These are phyloP conservation scores for Crocuta crocuta DNA, from an alignment of 2,113 vertebrate genomes.

Conservation along the genomic window DNA sequence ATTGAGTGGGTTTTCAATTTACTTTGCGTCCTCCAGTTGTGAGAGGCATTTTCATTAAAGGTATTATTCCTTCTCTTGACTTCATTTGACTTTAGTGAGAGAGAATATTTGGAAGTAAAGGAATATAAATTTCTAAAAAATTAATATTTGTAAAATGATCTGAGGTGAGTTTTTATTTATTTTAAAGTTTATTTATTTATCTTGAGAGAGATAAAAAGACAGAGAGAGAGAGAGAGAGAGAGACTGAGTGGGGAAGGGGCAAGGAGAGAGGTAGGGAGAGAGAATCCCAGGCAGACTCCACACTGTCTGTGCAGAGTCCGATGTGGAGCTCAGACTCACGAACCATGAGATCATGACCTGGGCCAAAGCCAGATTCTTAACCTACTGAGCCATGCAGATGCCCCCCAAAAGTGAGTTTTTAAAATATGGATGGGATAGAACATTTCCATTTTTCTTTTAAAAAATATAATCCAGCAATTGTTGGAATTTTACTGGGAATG, in stretches of 20 bases:
- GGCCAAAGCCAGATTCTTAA: too few species aligned
- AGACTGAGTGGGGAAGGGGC: too few species aligned
- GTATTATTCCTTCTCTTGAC: not conserved
- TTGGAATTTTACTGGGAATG: not conserved
- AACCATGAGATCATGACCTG: too few species aligned
- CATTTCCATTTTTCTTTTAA: not conserved
- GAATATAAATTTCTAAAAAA: slow-evolving; percentile 34
- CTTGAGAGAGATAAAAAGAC: too few species aligned
- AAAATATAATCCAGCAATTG: not conserved
- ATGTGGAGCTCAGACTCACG: too few species aligned
- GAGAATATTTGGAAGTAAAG: not conserved
- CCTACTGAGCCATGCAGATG: too few species aligned
- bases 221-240: too few species aligned
- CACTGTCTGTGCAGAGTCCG: too few species aligned
- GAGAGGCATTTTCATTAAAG: not conserved
- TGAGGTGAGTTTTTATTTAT: not conserved
- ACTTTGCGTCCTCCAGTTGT: not conserved
- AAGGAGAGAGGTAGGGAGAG: too few species aligned
- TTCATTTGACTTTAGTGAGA: not conserved
- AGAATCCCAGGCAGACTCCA: too few species aligned
- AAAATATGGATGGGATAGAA: not conserved
- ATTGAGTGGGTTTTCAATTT: not conserved
- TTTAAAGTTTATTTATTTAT: too few species aligned
- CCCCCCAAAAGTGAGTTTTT: too few species aligned
- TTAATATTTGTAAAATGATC: slow-evolving; percentile 6